These are phyloP conservation scores for Periparus ater DNA, from an alignment of 2,797 vertebrate genomes.

Conservation along the genomic window DNA sequence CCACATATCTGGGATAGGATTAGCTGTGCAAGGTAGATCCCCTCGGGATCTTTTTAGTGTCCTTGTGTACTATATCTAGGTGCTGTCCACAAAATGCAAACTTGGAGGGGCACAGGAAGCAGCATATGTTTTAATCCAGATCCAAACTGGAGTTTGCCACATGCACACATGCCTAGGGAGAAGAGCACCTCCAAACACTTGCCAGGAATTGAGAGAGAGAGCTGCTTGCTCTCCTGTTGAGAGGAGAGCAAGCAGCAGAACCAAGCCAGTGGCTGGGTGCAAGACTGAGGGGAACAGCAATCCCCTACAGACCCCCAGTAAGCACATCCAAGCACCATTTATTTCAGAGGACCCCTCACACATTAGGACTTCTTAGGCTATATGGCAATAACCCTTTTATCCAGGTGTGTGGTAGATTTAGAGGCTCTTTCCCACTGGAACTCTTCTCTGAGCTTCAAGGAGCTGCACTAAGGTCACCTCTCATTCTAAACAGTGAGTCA, in stretches of 20 bases:
- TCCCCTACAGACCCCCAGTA: neutral
- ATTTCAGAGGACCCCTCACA: neutral
- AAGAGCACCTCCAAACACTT: neutral
- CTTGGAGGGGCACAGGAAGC: neutral
- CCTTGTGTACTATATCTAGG: neutral
- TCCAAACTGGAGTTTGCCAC: neutral
- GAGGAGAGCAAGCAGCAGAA: neutral
- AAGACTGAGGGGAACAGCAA: neutral
- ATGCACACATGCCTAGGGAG: accelerated
- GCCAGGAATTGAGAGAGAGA: too few species aligned
- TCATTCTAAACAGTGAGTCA: neutral
- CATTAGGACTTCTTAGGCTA: neutral
- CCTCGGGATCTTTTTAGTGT: neutral
- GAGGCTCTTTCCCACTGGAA: neutral
- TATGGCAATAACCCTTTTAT: neutral
- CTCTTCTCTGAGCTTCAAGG: neutral
- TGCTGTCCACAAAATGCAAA: neutral
- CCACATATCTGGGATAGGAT: too few species aligned
- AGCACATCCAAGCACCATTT: neutral
- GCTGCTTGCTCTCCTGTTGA: too few species aligned
- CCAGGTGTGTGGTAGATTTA: neutral
- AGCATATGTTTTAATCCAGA: neutral
- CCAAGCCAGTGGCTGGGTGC: neutral
- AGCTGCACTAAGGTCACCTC: neutral
- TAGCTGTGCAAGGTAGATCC: neutral